Conservation (phyloP, 2,113 vertebrate genomes). For the Stegastes partitus region DNA sequence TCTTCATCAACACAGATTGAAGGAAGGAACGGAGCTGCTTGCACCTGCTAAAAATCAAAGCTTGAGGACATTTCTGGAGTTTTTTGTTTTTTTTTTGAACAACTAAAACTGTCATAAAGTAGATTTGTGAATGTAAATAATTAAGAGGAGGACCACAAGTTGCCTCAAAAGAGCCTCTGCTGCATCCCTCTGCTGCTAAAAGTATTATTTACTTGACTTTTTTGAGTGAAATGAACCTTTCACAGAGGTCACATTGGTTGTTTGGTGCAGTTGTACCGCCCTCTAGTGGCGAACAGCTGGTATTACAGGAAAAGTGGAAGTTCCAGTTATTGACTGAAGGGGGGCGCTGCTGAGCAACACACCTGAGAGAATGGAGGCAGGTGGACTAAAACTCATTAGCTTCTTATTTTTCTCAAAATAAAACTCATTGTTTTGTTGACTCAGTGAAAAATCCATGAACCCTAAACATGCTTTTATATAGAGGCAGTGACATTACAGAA, state of each 20-base stretch:
- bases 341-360: not conserved
- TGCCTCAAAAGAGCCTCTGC: too few relatives aligned
- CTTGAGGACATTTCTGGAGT: not conserved
- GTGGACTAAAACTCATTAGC: not conserved
- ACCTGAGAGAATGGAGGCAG: not conserved
- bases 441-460: too few relatives aligned
- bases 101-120: not conserved
- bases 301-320: not conserved
- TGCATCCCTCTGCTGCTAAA: not conserved
- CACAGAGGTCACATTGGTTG: fast-evolving
- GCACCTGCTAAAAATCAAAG: not conserved
- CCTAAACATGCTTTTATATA: too few relatives aligned
- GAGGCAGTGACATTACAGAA: too few relatives aligned
- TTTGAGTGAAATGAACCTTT: too few relatives aligned
- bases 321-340: not conserved
- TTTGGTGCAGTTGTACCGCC: slow-evolving; percentile 4
- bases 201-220: not conserved
- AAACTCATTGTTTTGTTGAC: too few relatives aligned
- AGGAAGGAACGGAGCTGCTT: not conserved
- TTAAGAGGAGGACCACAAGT: not conserved
- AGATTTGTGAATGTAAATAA: not conserved
- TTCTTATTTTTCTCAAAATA: too few relatives aligned
- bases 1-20: slow-evolving; percentile 16
- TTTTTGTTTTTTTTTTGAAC: not conserved
- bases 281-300: slow-evolving; percentile 28